Conservation (phyloP, 2,888 invertebrate genomes). For the Cactoblastis cactorum region DNA sequence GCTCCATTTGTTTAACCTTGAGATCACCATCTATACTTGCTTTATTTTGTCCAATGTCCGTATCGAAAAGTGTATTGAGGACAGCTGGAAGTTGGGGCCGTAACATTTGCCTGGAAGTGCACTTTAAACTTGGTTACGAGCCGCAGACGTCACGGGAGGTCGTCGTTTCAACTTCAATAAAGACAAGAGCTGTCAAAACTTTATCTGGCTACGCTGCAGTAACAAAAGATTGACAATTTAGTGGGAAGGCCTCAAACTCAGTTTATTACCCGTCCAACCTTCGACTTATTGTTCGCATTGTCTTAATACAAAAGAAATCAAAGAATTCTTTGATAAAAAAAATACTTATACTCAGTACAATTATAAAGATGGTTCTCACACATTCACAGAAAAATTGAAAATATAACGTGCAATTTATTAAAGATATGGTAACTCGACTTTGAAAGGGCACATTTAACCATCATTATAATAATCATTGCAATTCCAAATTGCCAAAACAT, state of each 20-base stretch:
- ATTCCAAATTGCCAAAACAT: neutral
- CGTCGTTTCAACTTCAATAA: conserved; percentile 22
- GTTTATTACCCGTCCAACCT: neutral
- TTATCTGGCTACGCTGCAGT: conserved; percentile 1
- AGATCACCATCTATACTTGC: neutral
- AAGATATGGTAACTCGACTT: too few relatives aligned
- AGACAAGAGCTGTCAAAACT: conserved; percentile 20
- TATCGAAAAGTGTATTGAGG: conserved; percentile 25
- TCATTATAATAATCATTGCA: neutral
- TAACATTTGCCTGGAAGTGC: conserved; percentile 43
- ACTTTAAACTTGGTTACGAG: conserved; percentile 41
- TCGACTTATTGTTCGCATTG: neutral
- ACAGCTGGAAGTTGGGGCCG: conserved; percentile 25
- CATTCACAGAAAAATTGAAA: too few relatives aligned
- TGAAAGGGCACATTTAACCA: too few relatives aligned
- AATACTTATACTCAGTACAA: too few relatives aligned
- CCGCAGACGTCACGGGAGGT: conserved; percentile 24
- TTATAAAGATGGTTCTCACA: too few relatives aligned
- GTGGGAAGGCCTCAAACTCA: neutral
- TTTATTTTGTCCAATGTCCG: neutral
- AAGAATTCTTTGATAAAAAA: too few relatives aligned
- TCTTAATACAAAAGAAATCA: neutral
- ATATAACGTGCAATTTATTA: too few relatives aligned
- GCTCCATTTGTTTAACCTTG: too few relatives aligned
- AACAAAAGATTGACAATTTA: conserved; percentile 10